Conservation (phyloP, 2,113 vertebrate species). For the Maccullochella peelii region DNA sequence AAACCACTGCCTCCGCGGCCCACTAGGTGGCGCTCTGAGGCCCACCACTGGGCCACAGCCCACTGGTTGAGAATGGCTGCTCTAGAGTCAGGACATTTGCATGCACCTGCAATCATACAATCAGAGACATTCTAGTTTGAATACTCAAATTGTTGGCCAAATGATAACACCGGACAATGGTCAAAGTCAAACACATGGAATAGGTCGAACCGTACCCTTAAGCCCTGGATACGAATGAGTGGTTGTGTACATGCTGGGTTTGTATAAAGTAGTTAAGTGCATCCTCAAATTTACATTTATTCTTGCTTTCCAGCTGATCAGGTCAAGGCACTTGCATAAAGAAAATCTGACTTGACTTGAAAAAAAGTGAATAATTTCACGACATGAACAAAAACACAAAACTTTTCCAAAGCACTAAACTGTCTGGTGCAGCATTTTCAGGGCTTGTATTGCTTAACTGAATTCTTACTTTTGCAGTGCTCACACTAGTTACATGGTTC, state of each 20-base stretch:
- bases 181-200: neutral
- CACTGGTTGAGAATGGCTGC: too few species aligned
- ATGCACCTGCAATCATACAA: slow-evolving; percentile 15
- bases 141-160: slow-evolving; percentile 29
- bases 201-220: neutral
- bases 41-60: too few species aligned
- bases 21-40: too few species aligned
- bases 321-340: slow-evolving; percentile 2
- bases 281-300: neutral
- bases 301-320: neutral
- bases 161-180: neutral
- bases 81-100: neutral
- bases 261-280: neutral
- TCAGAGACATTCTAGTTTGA: slow-evolving; percentile 26
- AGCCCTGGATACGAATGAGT: neutral
- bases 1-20: too few species aligned
- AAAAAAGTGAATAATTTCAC: neutral
- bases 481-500: neutral
- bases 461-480: neutral
- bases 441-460: neutral
- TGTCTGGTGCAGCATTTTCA: slow-evolving; percentile 2
- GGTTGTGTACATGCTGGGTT: neutral
- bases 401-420: neutral
- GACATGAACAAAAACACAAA: slow-evolving; percentile 7
- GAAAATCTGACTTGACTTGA: neutral